Conservation (phyloP, 2,113 vertebrate genomes). For the Petromus typicus region DNA sequence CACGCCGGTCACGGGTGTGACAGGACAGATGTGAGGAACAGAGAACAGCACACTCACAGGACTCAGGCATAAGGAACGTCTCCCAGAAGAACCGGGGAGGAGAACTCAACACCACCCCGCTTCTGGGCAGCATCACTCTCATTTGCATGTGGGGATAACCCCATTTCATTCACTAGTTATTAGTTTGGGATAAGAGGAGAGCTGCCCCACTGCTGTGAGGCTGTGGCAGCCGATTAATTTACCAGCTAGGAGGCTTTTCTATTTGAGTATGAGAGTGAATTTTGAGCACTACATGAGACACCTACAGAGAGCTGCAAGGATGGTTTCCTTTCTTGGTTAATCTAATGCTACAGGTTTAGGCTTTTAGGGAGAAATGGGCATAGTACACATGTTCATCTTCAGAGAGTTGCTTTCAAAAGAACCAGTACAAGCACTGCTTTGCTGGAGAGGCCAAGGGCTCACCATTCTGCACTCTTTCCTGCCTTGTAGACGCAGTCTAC, state of each 20-base stretch:
- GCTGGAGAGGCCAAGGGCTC: background rate
- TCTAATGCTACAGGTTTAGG: background rate
- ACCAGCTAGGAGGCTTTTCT: background rate
- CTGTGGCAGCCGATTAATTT: background rate
- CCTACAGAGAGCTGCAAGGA: background rate
- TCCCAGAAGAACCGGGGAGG: background rate
- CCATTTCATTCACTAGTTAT: no score
- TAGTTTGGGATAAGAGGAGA: background rate
- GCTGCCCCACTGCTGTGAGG: background rate
- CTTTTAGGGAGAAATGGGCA: background rate
- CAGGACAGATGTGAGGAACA: background rate
- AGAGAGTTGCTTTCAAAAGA: background rate
- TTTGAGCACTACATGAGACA: background rate
- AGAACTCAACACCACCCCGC: background rate
- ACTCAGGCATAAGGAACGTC: background rate
- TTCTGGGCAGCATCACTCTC: rapidly evolving
- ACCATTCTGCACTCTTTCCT: background rate
- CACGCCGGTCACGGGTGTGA: rapidly evolving
- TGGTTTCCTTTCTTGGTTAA: background rate
- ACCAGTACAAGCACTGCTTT: background rate
- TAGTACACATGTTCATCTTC: rapidly evolving
- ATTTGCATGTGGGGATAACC: background rate
- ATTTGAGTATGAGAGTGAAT: background rate
- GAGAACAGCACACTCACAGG: background rate
- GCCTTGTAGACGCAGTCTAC: background rate